phyloP scores from a whole-genome alignment of 2,797 vertebrate genomes.

The Lithobates pipiens region DNA sequence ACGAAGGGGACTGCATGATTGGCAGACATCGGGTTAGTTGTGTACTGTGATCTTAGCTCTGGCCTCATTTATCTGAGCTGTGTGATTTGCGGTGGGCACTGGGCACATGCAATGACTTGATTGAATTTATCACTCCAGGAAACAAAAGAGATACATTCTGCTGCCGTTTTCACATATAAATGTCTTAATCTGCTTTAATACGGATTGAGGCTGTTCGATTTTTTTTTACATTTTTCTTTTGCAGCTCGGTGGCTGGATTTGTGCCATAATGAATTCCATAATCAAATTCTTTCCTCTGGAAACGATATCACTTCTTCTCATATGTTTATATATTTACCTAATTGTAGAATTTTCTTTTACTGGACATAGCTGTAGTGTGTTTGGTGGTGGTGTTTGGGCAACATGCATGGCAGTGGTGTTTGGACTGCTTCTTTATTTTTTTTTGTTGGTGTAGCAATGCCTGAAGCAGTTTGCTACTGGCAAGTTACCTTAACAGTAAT shows the following conservation, averaged over 20 bases:
- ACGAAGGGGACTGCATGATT: slow-evolving; percentile 17
- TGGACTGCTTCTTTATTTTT: too few relatives aligned
- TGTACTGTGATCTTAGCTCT: not conserved
- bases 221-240: slow-evolving; percentile 12
- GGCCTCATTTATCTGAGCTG: not conserved
- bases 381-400: too few relatives aligned
- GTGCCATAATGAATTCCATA: slow-evolving; percentile 45
- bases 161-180: slow-evolving; percentile 48
- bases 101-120: slow-evolving; percentile 37
- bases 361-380: not conserved
- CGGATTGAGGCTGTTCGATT: slow-evolving; percentile 30
- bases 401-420: too few relatives aligned
- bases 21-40: slow-evolving; percentile 43
- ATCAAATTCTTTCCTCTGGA: slow-evolving; percentile 20
- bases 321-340: not conserved
- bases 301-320: not conserved
- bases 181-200: slow-evolving; percentile 51
- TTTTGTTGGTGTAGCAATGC: too few relatives aligned
- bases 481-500: too few relatives aligned
- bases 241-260: slow-evolving; percentile 24
- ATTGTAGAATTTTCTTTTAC: not conserved
- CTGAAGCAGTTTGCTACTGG: too few relatives aligned
- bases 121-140: slow-evolving; percentile 39
- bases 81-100: slow-evolving; percentile 1
- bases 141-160: slow-evolving; percentile 36